Base-by-base conservation (phyloP, 2,888 invertebrate genomes). In the Asteroscopus sphinx region DNA sequence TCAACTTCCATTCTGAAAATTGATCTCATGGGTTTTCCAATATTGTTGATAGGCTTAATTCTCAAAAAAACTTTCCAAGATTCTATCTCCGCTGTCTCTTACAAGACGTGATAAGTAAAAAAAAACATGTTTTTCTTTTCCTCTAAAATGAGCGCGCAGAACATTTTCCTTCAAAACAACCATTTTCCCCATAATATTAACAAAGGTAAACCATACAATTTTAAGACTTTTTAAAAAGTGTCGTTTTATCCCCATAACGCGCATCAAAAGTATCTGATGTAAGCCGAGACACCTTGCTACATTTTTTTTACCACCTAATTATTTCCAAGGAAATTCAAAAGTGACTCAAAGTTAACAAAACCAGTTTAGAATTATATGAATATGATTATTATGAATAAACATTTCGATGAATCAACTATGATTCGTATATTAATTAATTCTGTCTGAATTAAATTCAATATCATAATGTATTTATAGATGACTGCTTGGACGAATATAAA, bases 301-400 rank as follows among this genome's bases (percentile, higher is more conserved):
- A 3, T 39, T 58, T 69, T 26, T 46, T 51, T 26, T 3, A 4
- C 13, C 26, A 30, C 25, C 25, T 9, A 25, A 36, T 32, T 12
- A 12, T 41, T 36, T 30, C 7, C 17, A 41, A 44, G 26, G 15
- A 41, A 52, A 42, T 12, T 26, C 12, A 56, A 5, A 5, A 46
- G 42, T 66, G 70, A 73, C 53, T 66, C 73, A 63, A 62, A 49
- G 8, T 46, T 36, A 12, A n/a, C n/a, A n/a, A n/a, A 66, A 66
- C 63, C 26, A 32, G 58, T 63, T 73, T 51, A 28, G 41, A 67
- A 15, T 52, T 51, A 63, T 57, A 36, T n/a, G 48, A 57, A 67
- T 44, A 26, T 52, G 46, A 60, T 58, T 56, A 41, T 49, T 55
- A 46, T 53, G 42, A 71, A 56, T 52, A 47, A 60, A 55, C 47